Conservation (phyloP, 1,140 invertebrate genomes). For the Himalopsyche phryganea region DNA sequence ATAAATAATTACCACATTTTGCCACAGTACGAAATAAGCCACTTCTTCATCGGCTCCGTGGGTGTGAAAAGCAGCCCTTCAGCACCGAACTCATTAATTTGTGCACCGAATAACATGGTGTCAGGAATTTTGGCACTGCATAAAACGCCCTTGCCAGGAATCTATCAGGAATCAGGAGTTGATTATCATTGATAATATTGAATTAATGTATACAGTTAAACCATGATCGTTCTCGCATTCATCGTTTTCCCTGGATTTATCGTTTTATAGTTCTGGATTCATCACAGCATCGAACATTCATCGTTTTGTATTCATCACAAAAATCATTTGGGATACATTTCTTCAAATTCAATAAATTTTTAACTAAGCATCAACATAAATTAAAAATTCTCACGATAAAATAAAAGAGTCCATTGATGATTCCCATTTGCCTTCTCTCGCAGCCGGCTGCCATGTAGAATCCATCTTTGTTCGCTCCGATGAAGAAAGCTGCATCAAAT, state of each 20-base stretch:
- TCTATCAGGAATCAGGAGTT: slow-evolving; percentile 42
- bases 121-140: slow-evolving; percentile 63
- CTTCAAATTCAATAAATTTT: not conserved
- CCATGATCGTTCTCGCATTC: too few relatives aligned
- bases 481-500: slow-evolving; percentile 62
- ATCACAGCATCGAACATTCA: too few relatives aligned
- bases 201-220: too few relatives aligned
- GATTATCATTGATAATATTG: too few relatives aligned
- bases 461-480: slow-evolving; percentile 49
- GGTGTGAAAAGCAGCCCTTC: slow-evolving; percentile 62
- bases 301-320: too few relatives aligned
- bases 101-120: slow-evolving; percentile 57
- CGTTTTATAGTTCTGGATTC: too few relatives aligned
- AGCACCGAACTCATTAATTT: slow-evolving; percentile 56
- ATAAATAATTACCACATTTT: slow-evolving; percentile 61
- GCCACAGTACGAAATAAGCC: slow-evolving; percentile 61
- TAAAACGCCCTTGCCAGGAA: slow-evolving; percentile 64
- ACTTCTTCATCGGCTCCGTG: slow-evolving; percentile 63
- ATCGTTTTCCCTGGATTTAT: too few relatives aligned
- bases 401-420: slow-evolving; percentile 57
- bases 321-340: too few relatives aligned
- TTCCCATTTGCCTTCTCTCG: slow-evolving; percentile 53
- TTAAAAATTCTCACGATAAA: slow-evolving; percentile 46
- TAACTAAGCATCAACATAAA: not conserved
- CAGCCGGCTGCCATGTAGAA: slow-evolving; percentile 53